Evolutionary conservation across 2,113 vertebrate genomes (phyloP).

Genomic region (Pterocles orientalis): DNA sequence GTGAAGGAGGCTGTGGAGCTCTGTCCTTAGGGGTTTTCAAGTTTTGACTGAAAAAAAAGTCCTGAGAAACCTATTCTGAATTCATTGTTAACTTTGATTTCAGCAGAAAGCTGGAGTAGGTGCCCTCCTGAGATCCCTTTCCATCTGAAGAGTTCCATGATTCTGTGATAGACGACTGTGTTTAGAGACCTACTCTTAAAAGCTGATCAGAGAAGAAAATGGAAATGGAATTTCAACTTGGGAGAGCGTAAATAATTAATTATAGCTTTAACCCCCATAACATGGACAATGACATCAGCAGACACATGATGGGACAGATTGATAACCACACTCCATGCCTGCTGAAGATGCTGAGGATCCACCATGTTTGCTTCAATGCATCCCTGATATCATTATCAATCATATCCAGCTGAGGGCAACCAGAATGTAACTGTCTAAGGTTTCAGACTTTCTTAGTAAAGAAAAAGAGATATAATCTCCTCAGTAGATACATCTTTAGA

Average conservation of each 20-base stretch:
- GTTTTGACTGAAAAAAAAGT: background rate
- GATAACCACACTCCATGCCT: background rate
- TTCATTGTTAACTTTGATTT: background rate
- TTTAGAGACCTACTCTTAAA: background rate
- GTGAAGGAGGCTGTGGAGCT: background rate
- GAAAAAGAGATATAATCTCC: background rate
- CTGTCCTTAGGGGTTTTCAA: background rate
- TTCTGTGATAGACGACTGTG: background rate
- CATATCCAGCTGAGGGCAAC: background rate
- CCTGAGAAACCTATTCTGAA: background rate
- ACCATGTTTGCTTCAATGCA: background rate
- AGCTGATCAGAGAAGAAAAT: background rate
- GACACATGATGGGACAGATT: background rate
- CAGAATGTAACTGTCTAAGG: background rate
- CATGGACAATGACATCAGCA: background rate
- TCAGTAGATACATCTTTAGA: background rate
- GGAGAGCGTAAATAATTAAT: background rate
- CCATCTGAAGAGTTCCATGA: background rate
- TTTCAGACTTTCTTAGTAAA: background rate
- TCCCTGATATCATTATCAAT: background rate
- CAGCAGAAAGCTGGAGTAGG: background rate
- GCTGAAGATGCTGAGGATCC: background rate
- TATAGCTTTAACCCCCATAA: background rate
- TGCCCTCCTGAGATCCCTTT: background rate
- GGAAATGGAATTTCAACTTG: background rate